Conservation (phyloP, 2,113 vertebrate genomes). For the Carettochelys insculpta region DNA sequence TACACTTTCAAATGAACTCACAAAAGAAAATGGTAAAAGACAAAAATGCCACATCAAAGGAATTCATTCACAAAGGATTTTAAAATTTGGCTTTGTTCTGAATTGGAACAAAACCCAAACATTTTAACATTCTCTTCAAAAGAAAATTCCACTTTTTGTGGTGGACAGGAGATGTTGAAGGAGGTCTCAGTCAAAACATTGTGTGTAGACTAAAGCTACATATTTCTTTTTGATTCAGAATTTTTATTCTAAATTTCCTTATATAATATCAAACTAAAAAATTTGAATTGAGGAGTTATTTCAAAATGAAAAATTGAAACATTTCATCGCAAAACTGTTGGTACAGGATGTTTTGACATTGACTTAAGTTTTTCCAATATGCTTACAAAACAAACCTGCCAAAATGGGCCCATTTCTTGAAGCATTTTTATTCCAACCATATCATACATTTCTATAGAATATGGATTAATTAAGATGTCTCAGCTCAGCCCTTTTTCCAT, state of each 20-base stretch:
- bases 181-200: too few relatives aligned
- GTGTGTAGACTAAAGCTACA: too few relatives aligned
- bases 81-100: not conserved
- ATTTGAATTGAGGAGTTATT: not conserved
- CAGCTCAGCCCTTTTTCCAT: not conserved
- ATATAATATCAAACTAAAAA: not conserved
- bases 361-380: not conserved
- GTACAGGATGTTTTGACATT: not conserved
- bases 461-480: not conserved
- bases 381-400: accelerated
- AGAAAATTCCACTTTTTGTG: too few relatives aligned
- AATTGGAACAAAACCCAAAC: not conserved
- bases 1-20: too few relatives aligned
- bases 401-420: not conserved
- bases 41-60: not conserved
- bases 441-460: not conserved
- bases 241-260: not conserved
- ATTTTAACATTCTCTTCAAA: too few relatives aligned
- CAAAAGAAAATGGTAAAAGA: too few relatives aligned
- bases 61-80: not conserved
- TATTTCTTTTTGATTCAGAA: not conserved
- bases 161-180: too few relatives aligned
- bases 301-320: not conserved
- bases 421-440: not conserved
- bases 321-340: not conserved